Evolutionary conservation across 2,888 invertebrate genomes (phyloP), one percentile per base, ranked within the genome.

Genomic region (Chironomus tentans): DNA sequence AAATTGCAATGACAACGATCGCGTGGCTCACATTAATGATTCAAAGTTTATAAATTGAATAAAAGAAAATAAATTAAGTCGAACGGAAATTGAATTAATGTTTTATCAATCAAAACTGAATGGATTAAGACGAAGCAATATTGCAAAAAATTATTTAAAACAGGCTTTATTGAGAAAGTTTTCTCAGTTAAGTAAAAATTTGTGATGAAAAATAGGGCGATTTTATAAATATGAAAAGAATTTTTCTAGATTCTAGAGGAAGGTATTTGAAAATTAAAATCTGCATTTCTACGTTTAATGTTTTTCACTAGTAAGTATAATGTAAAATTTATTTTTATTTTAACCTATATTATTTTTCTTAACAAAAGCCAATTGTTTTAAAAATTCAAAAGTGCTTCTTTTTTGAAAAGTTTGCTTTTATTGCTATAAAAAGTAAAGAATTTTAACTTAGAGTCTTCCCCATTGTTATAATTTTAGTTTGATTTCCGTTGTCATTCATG

Each of bases 401-500:
- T 6, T 72, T 28, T 21, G 18, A n/a, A n/a, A 15, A 62, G 5
- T 71, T 71, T 70, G 21, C n/a, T n/a, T 56, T 18, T 5, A 18
- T 56, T 56, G 18, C 56, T 22, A 62, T 22, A 65, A 5, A 56
- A 61, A 56, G 24, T 62, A 50, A 38, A 73, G 72, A 73, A 73
- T 50, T 73, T 15, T 24, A 73, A 62, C 62, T 62, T 46, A 73
- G 62, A 62, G 47, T 74, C 68, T 74, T 74, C 74, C 74, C 74
- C 68, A 74, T 74, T 74, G 74, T 74, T 74, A 62, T 62, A 74
- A 68, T 62, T 74, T 74, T 68, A 74, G 74, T 68, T 74, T 48
- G 24, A 74, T 76, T 76, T 76, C 76, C 76, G 76, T 76, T 76
- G 50, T 21, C 69, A 48, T 76, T 76, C 76, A 76, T 76, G 69